A percentile compares a stretch with the other conserved stretches of the same genome.
phyloP scores from a whole-genome alignment of 2,797 vertebrate species.

The Microhierax caerulescens region DNA sequence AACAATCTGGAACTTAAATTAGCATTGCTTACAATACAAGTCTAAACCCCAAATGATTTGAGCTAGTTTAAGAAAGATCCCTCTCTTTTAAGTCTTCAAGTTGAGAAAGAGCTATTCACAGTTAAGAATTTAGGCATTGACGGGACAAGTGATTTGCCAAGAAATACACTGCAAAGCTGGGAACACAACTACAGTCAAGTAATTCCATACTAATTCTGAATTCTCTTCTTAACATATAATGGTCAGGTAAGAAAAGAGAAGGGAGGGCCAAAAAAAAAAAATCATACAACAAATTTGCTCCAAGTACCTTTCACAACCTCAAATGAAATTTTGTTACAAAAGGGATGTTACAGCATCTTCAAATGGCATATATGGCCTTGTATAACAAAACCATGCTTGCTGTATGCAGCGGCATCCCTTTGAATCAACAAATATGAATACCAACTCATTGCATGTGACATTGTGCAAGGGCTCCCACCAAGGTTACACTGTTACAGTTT shows the following conservation, averaged over 20 bases:
- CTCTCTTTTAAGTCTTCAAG: background rate
- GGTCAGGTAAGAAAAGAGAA: background rate
- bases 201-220: background rate
- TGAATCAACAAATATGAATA: background rate
- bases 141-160: background rate
- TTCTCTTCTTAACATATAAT: background rate
- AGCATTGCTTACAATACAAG: conserved; percentile 26
- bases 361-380: background rate
- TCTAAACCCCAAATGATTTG: background rate
- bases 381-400: background rate
- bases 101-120: conserved; percentile 41
- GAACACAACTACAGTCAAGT: conserved; percentile 13
- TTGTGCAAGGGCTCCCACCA: background rate
- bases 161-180: background rate
- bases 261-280: background rate
- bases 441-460: background rate
- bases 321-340: background rate
- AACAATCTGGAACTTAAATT: conserved; percentile 47
- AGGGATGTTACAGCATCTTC: background rate
- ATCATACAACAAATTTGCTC: background rate
- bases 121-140: conserved; percentile 40
- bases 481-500: background rate
- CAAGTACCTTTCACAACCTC: background rate
- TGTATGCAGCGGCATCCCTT: background rate
- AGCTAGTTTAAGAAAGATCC: background rate